Base-by-base conservation (phyloP, 1,140 invertebrate species). In the Bombus sibiricus region DNA sequence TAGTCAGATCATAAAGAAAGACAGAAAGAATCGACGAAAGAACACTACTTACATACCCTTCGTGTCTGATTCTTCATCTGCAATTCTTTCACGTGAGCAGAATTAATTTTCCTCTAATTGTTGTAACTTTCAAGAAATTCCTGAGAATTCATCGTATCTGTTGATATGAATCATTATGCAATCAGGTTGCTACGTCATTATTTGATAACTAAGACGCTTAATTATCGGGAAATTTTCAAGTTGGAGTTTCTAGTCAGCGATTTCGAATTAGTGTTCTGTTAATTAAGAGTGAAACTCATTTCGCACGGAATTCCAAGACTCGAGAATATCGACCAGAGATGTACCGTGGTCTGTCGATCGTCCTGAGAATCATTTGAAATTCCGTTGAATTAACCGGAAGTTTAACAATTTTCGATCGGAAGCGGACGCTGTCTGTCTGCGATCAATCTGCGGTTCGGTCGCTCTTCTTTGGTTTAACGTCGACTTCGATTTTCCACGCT, bases 361-460 rank as follows among this genome's bases (percentile, higher is more conserved):
- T 39, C 2, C 8, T 13, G 9, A 13, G n/a, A 64, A 47, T 5
- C 22, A 25, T 79, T 47, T 15, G 18, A 22, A n/a, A 64, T 66
- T 59, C 53, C 47, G 5, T 39, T 34, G 57, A 28, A 73, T 74
- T 57, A 57, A 53, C 32, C 59, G 78, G 43, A 59, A 62, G 37
- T 39, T 71, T 76, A 53, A 74, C 69, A 57, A 85, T 85, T 81
- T 68, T 73, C 77, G 59, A 81, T 81, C 34, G 12, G 10, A 25
- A 15, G 8, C n/a, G 8, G 2, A 22, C 9, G 72, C 25, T 47
- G 18, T 15, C 66, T 62, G 71, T 71, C 66, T 62, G 12, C 39
- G 39, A 85, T 84, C 82, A 76, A 85, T 80, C 34, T 64, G 73
- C 32, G 64, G 74, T 83, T 28, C 34, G 39, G 47, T 64, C 43